Base-by-base conservation (phyloP, 2,888 invertebrate species). In the Drosophila longiperda region DNA sequence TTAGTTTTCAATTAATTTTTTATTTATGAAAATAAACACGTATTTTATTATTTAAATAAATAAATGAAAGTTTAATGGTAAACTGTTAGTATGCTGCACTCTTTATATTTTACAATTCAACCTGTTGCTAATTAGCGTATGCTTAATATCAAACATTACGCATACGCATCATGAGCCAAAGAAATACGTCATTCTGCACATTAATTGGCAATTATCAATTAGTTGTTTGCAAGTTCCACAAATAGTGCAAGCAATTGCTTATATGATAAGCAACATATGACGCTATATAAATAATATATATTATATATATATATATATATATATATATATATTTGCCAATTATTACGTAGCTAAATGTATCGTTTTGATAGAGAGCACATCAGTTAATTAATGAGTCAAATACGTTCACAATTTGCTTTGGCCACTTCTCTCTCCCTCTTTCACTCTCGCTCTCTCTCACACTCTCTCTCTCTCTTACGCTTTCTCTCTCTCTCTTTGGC, bases 201-300 rank as follows among this genome's bases (percentile, higher is more conserved):
- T 50, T 72, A 67, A 72, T 78, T 72, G 77, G 32, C 48, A 78
- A 62, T 71, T 59, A 78, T 71, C 38, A 76, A 57, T 50, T 50
- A 20, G 36, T 36, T 54, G 53, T 36, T 45, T 48, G 26, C 26
- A 58, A 73, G 60, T 55, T 33, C 49, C 23, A 45, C 11, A 34
- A 65, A 61, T 68, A 75, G 62, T 61, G 58, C 80, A 59, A 62
- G 77, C 72, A 64, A 59, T 65, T 50, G 62, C 40, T n/a, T 53
- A 42, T 17, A 60, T 20, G 77, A 67, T 77, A 80, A 80, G 60
- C 54, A 50, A 15, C 34, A 17, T 33, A 64, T 78, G 78, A 78
- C 73, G 78, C 29, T 45, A 64, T 50, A 42, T 26, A 17, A 23
- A n/a, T 50, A 9, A 3, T 8, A 49, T 23, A 29, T 3, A 29